Base-by-base conservation (phyloP, 1,140 invertebrate species). In the Achroia grisella region DNA sequence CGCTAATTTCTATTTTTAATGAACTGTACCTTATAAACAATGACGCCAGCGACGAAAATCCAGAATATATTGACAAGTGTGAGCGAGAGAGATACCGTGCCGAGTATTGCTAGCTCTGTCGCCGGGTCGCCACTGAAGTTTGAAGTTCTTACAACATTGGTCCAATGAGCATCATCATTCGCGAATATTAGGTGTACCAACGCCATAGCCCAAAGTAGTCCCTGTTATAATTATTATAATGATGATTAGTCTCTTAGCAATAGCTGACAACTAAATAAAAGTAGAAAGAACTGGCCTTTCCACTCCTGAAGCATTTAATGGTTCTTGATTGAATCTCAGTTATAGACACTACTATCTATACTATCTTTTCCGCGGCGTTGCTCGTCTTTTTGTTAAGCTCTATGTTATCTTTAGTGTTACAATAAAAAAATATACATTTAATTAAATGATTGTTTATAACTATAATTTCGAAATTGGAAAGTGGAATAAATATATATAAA, bases 51-150 rank as follows among this genome's bases (percentile, higher is more conserved):
- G n/a, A 91, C 30, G 56, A 92, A 89, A 41, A 94, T 92, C 58
- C 91, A 91, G 11, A 91, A 48, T 28, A 94, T 92, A 57, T 94
- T 94, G 8, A 93, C 75, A 0, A 93, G 62, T 0, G 92, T 93
- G 0, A 94, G 66, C 44, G 88, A 86, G 30, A 94, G 87, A 59
- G 91, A 93, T 6, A 92, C 76, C 5, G 77, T 69, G 1, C 92
- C 93, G 34, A 93, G 64, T 2, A 89, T 59, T 0, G 86, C 78
- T 33, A 90, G 80, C 54, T 94, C 93, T 6, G 76, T 69, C 0
- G 83, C 80, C 52, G 86, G 83, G 69, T 91, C 82, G 8, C 85
- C 53, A 10, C 88, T 90, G 63, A 89, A 91, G 1, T 69, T 59
- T 0, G 67, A 53, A 1, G 76, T 75, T 51, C 71, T 66, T 8